Percentiles rank a stretch among this genome's conserved stretches.
These are phyloP conservation scores for Leuciscus idus DNA, from an alignment of 2,113 vertebrate genomes.

Conservation along the genomic window DNA sequence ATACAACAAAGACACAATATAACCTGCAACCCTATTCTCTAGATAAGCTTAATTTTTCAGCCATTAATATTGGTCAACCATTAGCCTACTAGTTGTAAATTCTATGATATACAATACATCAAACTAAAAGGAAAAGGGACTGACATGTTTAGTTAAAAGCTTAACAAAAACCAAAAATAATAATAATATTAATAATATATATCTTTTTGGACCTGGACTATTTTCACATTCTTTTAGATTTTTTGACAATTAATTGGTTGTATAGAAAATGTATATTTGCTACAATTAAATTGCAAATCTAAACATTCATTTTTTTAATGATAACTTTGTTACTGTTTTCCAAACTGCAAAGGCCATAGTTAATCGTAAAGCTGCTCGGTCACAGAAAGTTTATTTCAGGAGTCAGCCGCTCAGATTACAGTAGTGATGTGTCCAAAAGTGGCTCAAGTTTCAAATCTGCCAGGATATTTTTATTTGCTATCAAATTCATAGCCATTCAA, in stretches of 20 bases:
- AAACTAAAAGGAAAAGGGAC: background rate
- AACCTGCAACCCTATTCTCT: background rate
- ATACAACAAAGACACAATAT: background rate
- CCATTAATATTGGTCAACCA: background rate
- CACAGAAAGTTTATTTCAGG: constrained; percentile 6
- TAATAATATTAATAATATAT: no score
- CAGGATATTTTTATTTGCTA: background rate
- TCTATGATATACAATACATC: background rate
- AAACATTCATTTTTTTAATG: background rate
- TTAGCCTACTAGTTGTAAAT: background rate
- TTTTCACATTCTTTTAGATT: background rate
- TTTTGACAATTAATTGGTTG: background rate
- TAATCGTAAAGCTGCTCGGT: background rate
- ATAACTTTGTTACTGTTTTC: background rate
- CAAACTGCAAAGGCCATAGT: background rate
- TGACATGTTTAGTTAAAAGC: background rate
- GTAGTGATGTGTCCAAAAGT: background rate
- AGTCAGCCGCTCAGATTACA: background rate
- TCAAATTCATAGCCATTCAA: background rate
- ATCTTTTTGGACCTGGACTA: background rate
- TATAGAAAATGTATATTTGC: background rate
- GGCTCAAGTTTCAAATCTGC: background rate
- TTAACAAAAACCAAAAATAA: no score
- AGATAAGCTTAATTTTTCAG: background rate
- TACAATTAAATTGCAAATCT: background rate